phyloP scores from a whole-genome alignment of 2,888 invertebrate species.

The Agrochola lota region DNA sequence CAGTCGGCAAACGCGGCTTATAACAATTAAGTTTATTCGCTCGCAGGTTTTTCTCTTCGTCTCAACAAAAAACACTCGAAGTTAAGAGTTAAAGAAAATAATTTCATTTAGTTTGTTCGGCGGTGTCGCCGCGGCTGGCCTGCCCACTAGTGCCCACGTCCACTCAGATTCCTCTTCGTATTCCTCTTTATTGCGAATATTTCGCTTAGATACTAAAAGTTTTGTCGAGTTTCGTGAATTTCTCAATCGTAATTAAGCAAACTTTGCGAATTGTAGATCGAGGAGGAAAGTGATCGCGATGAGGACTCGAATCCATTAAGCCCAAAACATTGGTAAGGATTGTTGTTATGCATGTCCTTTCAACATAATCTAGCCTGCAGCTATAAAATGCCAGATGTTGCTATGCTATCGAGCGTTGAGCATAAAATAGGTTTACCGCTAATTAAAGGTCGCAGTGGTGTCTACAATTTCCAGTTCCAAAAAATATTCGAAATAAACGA shows the following conservation, averaged over 20 bases:
- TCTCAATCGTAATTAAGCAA: slow-evolving; percentile 35
- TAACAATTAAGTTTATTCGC: slow-evolving; percentile 90
- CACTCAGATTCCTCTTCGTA: slow-evolving; percentile 17
- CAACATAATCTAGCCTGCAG: slow-evolving; percentile 3
- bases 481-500: slow-evolving; percentile 31
- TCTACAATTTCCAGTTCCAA: slow-evolving; percentile 25
- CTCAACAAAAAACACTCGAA: slow-evolving; percentile 73
- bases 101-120: slow-evolving; percentile 64
- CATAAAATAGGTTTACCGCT: slow-evolving; percentile 41
- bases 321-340: slow-evolving; percentile 4
- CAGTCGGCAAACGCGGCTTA: slow-evolving; percentile 87
- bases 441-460: slow-evolving; percentile 46
- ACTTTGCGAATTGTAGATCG: slow-evolving; percentile 9
- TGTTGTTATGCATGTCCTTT: neutral
- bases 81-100: slow-evolving; percentile 68
- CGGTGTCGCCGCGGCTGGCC: slow-evolving; percentile 40
- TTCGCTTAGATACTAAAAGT: slow-evolving; percentile 6
- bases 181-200: slow-evolving; percentile 16
- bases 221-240: slow-evolving; percentile 26
- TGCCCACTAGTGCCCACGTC: slow-evolving; percentile 5
- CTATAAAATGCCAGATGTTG: slow-evolving; percentile 3
- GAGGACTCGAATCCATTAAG: slow-evolving; percentile 7
- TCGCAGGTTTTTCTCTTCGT: slow-evolving; percentile 84
- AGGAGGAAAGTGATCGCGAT: slow-evolving; percentile 30
- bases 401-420: slow-evolving; percentile 8